Base-by-base conservation (phyloP, 2,113 vertebrate species). In the Excalfactoria chinensis region DNA sequence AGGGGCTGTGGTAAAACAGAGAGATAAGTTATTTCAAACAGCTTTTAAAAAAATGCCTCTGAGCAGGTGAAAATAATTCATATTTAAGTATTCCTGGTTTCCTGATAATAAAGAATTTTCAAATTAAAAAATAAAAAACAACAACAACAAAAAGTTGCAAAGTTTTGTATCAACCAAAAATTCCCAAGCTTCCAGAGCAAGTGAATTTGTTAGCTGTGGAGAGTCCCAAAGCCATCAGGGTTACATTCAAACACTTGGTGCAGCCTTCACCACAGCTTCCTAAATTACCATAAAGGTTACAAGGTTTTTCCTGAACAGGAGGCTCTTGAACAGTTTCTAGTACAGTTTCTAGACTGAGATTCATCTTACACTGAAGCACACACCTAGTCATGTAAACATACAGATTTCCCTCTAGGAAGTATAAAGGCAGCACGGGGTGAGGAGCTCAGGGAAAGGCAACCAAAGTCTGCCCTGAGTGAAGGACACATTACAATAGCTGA, bases 271-370 rank as follows among this genome's bases (percentile, higher is more conserved):
- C n/a, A 26, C 48, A 26, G 4, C 28, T 28, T 18, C 82, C 51
- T 49, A 11, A 6, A 30, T 7, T 7, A 3, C 3, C 3, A 1
- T 4, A 23, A 56, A 25, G 40, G 30, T 51, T 51, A 15, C 30
- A 22, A 17, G 63, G 20, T 13, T 37, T 26, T 26, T 13, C 17
- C n/a, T 32, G 32, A n/a, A 32, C 53, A 32, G 32, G 73, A 32
- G 12, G 16, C 37, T 69, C 55, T 63, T 16, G 15, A 34, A 43
- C 53, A n/a, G n/a, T 75, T 46, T 46, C 23, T 53, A 30, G n/a
- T 34, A 40, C n/a, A 35, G 35, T 19, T 63, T 43, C 49, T 28
- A 5, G 32, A 13, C 32, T 28, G 32, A n/a, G 21, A 51, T 15
- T 37, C 0, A 1, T 51, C 35, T n/a, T 58, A 64, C 9, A 5